A percentile compares a stretch with the other conserved stretches of the same genome.
Evolutionary conservation across 2,888 invertebrate genomes (phyloP).

Genomic region (Galeopsomyia nigrocyanea): DNA sequence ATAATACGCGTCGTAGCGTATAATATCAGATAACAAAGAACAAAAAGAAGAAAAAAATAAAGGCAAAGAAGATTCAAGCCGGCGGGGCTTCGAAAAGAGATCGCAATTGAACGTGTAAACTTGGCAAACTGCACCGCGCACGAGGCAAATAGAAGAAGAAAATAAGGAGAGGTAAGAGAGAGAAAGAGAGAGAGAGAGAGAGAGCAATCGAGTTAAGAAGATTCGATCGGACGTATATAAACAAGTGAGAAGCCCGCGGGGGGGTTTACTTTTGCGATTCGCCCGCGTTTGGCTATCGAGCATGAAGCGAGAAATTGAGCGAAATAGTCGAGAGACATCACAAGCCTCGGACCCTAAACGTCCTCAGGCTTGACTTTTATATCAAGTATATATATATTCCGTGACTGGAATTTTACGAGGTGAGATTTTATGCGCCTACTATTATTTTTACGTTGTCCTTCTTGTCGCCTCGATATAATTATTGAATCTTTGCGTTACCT

Average conservation of each 20-base stretch:
- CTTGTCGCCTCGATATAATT: no score
- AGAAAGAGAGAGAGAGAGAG: constrained; percentile 11
- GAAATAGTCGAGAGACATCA: constrained; percentile 7
- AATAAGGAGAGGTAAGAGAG: constrained; percentile 7
- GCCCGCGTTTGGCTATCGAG: constrained; percentile 12
- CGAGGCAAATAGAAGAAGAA: constrained; percentile 15
- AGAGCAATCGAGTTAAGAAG: constrained; percentile 63
- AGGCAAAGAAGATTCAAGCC: no score
- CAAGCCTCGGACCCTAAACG: constrained; percentile 4
- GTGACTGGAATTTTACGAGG: constrained; percentile 33
- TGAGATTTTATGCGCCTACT: no score
- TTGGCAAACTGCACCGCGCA: constrained; percentile 7
- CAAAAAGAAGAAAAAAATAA: background rate
- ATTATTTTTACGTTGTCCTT: no score
- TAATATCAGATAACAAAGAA: constrained; percentile 15
- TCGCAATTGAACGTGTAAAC: constrained; percentile 34
- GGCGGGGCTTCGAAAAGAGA: background rate
- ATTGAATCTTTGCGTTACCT: no score
- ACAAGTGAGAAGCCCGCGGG: constrained; percentile 51
- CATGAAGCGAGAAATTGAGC: constrained; percentile 22
- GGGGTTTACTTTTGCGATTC: constrained; percentile 36
- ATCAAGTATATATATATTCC: background rate
- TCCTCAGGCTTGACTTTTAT: constrained; percentile 1
- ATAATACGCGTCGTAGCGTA: constrained; percentile 10
- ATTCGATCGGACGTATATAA: constrained; percentile 63